Evolutionary conservation across 2,797 vertebrate genomes (phyloP).

Genomic region (Amazona ochrocephala): DNA sequence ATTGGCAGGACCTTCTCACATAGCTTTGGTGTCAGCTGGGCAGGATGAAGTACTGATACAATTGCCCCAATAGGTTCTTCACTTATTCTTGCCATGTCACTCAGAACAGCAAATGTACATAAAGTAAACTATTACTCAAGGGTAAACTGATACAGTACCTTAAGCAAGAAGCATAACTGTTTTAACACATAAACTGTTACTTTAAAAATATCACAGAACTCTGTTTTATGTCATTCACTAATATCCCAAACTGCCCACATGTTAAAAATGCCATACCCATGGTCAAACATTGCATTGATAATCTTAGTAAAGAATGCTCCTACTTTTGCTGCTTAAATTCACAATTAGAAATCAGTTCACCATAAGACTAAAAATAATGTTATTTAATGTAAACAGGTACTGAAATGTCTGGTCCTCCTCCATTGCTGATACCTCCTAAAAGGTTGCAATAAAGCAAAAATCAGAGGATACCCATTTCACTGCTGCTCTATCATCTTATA

Average conservation of each 20-base stretch:
- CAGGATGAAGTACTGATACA: not conserved
- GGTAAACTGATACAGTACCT: not conserved
- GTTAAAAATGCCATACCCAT: accelerated
- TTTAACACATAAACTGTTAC: not conserved
- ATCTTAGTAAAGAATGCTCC: not conserved
- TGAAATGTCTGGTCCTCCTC: not conserved
- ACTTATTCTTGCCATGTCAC: not conserved
- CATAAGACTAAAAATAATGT: not conserved
- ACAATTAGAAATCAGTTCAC: not conserved
- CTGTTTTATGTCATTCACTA: not conserved
- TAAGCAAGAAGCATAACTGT: not conserved
- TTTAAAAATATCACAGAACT: not conserved
- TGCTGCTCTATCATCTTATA: not conserved
- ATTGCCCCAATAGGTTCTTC: not conserved
- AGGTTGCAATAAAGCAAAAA: not conserved
- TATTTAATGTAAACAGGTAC: not conserved
- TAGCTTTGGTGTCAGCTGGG: not conserved
- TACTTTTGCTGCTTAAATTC: not conserved
- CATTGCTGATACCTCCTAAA: not conserved
- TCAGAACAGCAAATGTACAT: not conserved
- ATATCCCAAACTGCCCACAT: not conserved
- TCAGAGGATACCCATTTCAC: not conserved
- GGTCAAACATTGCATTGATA: not conserved
- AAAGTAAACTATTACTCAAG: not conserved
- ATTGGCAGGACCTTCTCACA: not conserved